These are phyloP conservation scores for Takifugu rubripes DNA, from an alignment of 2,797 vertebrate genomes.

Conservation along the genomic window DNA sequence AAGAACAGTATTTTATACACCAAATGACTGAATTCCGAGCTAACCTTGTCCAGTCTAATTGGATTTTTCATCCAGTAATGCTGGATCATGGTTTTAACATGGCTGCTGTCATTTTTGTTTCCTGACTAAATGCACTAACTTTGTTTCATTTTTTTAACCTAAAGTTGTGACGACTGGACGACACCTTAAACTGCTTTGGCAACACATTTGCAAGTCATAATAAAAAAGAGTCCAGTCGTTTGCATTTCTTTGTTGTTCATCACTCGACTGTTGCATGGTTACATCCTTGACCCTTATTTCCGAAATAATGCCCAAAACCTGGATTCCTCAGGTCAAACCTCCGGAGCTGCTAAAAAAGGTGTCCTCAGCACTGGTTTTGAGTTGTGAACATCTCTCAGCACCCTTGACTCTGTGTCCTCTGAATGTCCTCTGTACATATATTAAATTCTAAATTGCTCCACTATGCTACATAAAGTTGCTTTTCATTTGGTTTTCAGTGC, in stretches of 20 bases:
- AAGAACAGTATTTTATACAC: constrained; percentile 25
- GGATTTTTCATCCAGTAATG: neutral
- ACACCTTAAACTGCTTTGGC: constrained; percentile 42
- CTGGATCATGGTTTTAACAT: constrained; percentile 4
- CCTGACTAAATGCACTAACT: neutral
- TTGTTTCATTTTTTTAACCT: neutral
- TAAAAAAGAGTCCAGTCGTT: constrained; percentile 21
- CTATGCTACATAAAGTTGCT: constrained; percentile 78
- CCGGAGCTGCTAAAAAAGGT: constrained; percentile 38
- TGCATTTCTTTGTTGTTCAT: constrained; percentile 5
- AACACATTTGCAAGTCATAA: constrained; percentile 29
- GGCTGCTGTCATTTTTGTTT: constrained; percentile 23
- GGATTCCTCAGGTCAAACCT: constrained; percentile 48
- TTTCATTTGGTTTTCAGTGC: constrained; percentile 78
- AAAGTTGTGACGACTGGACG: constrained; percentile 7
- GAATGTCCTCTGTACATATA: constrained; percentile 65
- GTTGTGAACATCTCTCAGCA: constrained; percentile 34
- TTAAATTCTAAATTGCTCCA: constrained; percentile 60
- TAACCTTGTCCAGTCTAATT: constrained; percentile 30
- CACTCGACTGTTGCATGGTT: constrained; percentile 6
- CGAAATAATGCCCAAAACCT: neutral
- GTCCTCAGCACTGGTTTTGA: constrained; percentile 50
- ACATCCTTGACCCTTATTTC: neutral
- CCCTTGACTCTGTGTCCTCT: constrained; percentile 30
- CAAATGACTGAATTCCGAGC: constrained; percentile 29